phyloP scores from a whole-genome alignment of 2,888 invertebrate genomes.

The Allolobophora icterica region DNA sequence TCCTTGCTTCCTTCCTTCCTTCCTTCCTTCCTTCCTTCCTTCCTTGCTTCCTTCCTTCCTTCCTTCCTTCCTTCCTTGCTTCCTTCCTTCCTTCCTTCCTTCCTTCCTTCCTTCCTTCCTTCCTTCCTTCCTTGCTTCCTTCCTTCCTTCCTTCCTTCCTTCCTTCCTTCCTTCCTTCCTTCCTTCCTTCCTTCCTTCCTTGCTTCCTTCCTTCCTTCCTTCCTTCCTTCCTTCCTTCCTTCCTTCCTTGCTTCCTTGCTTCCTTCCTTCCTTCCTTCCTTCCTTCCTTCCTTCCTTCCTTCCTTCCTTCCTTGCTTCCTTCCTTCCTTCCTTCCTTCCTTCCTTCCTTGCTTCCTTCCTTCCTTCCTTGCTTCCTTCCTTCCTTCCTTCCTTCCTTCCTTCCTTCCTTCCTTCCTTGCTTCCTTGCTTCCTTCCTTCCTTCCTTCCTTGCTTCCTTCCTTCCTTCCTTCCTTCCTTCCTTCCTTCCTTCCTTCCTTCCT shows the following conservation, averaged over 20 bases:
- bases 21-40: slow-evolving; percentile 50
- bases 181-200: slow-evolving; percentile 24
- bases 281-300: slow-evolving; percentile 43
- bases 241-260: slow-evolving; percentile 36
- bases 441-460: not conserved
- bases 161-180: slow-evolving; percentile 33
- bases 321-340: slow-evolving; percentile 12
- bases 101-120: slow-evolving; percentile 48
- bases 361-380: slow-evolving; percentile 18
- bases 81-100: slow-evolving; percentile 48
- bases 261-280: slow-evolving; percentile 41
- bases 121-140: slow-evolving; percentile 48
- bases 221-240: slow-evolving; percentile 32
- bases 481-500: not conserved
- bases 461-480: slow-evolving; percentile 24
- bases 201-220: slow-evolving; percentile 27
- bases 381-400: slow-evolving; percentile 24
- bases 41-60: slow-evolving; percentile 49
- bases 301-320: slow-evolving; percentile 24
- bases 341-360: slow-evolving; percentile 27
- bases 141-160: slow-evolving; percentile 48
- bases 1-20: slow-evolving; percentile 49
- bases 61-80: slow-evolving; percentile 48
- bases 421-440: slow-evolving; percentile 21
- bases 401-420: slow-evolving; percentile 15